Evolutionary conservation across 2,888 invertebrate species (phyloP).

Genomic region (Eudasyphora cyanicolor): DNA sequence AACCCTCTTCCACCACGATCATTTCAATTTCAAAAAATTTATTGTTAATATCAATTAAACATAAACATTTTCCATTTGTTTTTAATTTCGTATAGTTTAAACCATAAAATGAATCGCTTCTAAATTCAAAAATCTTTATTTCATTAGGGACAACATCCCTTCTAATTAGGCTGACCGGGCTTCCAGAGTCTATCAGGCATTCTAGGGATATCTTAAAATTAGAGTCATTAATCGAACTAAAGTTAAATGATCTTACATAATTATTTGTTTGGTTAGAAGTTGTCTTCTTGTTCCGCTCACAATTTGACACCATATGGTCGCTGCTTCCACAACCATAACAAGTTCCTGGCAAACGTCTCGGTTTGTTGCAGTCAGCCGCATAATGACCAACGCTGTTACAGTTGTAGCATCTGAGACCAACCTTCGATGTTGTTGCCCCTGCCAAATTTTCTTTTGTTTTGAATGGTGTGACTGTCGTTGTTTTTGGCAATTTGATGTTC

Average conservation of each 20-base stretch:
- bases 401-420: slow-evolving; percentile 35
- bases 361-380: slow-evolving; percentile 31
- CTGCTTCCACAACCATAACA: slow-evolving; percentile 19
- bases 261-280: not conserved
- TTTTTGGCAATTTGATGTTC: not conserved
- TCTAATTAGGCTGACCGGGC: slow-evolving; percentile 33
- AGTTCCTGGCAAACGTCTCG: not conserved
- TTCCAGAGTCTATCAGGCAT: slow-evolving; percentile 40
- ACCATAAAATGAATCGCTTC: not conserved
- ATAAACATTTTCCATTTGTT: no score
- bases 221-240: slow-evolving; percentile 2
- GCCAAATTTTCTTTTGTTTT: not conserved
- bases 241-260: slow-evolving; percentile 35
- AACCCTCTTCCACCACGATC: slow-evolving; percentile 8
- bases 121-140: not conserved
- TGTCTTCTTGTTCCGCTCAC: not conserved
- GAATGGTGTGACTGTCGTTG: not conserved
- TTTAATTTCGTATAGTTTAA: not conserved
- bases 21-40: slow-evolving; percentile 24
- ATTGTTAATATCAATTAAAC: slow-evolving; percentile 39
- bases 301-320: not conserved
- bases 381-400: slow-evolving; percentile 36
- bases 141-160: not conserved
- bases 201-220: slow-evolving; percentile 23
- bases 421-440: no score